Evolutionary conservation across 2,888 invertebrate genomes (phyloP).

Genomic region (Meiosimyza decipiens): DNA sequence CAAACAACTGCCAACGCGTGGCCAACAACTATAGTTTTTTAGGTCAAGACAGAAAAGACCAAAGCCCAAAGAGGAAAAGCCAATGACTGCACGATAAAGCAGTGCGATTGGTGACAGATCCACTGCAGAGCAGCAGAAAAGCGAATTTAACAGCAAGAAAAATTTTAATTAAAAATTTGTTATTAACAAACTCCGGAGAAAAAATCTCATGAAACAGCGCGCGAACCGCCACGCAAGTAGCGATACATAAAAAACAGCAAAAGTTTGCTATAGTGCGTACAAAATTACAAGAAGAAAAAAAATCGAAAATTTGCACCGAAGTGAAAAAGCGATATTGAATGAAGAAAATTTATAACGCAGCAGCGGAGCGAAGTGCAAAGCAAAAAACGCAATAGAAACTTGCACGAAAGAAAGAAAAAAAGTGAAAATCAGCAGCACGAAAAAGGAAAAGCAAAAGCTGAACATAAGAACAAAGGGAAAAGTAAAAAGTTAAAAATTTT

Average conservation of each 20-base stretch:
- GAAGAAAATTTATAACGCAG: conserved; percentile 41
- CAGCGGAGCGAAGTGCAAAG: conserved; percentile 32
- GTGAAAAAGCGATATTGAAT: conserved; percentile 40
- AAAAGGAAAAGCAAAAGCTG: conserved; percentile 38
- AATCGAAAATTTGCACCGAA: conserved; percentile 30
- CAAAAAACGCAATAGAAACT: conserved; percentile 28
- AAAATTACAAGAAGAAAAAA: conserved; percentile 42
- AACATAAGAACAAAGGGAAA: conserved; percentile 40
- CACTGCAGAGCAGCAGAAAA: conserved; percentile 26
- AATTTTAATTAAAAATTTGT: conserved; percentile 34
- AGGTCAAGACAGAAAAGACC: neutral
- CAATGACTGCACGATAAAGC: conserved; percentile 28
- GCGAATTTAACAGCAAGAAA: conserved; percentile 23
- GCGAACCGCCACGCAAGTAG: conserved; percentile 30
- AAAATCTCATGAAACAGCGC: conserved; percentile 30
- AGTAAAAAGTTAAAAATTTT: conserved; percentile 29
- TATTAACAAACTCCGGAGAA: conserved; percentile 30
- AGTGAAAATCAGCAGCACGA: conserved; percentile 33
- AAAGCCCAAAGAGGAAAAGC: conserved; percentile 7
- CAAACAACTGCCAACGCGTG: conserved; percentile 18
- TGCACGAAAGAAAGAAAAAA: conserved; percentile 30
- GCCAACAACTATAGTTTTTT: conserved; percentile 3
- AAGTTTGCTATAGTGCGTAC: conserved; percentile 22
- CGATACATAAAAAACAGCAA: conserved; percentile 24
- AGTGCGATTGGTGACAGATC: conserved; percentile 34